phyloP scores from a whole-genome alignment of 2,888 invertebrate species.

The Ophion costatus region DNA sequence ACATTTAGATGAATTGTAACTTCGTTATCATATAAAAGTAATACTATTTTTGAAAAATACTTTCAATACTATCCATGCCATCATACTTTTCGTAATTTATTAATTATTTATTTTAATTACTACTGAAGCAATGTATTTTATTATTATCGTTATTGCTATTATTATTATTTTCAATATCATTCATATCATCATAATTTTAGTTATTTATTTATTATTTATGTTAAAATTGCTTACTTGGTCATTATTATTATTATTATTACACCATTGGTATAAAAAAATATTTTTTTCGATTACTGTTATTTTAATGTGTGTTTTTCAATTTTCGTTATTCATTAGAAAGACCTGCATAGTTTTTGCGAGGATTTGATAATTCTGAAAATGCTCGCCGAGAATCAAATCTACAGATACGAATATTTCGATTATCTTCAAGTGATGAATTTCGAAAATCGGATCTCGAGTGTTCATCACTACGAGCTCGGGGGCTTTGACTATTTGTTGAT shows the following conservation, averaged over 20 bases:
- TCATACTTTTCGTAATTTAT: too few species aligned
- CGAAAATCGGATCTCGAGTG: conserved; percentile 72
- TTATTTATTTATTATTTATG: too few species aligned
- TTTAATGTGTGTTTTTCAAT: conserved; percentile 5
- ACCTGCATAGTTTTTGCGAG: conserved; percentile 67
- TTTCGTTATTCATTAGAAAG: conserved; percentile 57
- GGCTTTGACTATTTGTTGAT: conserved; percentile 81
- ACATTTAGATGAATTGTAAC: too few species aligned
- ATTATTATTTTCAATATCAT: too few species aligned
- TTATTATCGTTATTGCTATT: too few species aligned
- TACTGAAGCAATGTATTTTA: too few species aligned
- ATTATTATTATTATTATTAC: not conserved
- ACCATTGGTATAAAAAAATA: not conserved
- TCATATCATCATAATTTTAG: too few species aligned
- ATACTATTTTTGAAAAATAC: too few species aligned
- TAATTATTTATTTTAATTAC: too few species aligned
- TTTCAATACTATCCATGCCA: too few species aligned
- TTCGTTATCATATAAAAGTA: too few species aligned
- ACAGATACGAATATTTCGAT: conserved; percentile 84
- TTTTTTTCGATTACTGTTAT: not conserved
- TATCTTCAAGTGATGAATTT: conserved; percentile 79
- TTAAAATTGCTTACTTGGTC: too few species aligned
- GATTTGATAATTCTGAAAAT: conserved; percentile 65
- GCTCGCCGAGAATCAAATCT: conserved; percentile 81
- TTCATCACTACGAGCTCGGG: conserved; percentile 79